These are phyloP conservation scores for Channa argus DNA, from an alignment of 2,113 vertebrate genomes.

Conservation along the genomic window DNA sequence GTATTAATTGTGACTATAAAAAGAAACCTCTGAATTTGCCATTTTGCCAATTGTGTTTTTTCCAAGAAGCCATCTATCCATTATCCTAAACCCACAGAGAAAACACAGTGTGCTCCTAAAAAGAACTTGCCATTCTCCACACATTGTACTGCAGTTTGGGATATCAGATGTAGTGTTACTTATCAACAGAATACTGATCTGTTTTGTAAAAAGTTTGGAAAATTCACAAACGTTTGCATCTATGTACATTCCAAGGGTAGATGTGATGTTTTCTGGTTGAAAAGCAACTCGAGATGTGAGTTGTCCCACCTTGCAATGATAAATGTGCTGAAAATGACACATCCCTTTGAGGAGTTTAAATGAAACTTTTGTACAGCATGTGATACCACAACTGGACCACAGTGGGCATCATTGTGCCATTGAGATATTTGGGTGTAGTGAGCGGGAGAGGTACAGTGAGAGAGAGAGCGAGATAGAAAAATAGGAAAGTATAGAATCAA, in stretches of 20 bases:
- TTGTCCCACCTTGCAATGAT: conserved; percentile 47
- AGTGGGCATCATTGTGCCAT: conserved; percentile 66
- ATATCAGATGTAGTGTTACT: conserved; percentile 44
- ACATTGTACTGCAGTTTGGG: conserved; percentile 53
- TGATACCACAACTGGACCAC: conserved; percentile 69
- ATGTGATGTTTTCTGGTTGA: conserved; percentile 23
- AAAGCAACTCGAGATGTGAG: conserved; percentile 39
- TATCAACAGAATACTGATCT: conserved; percentile 21
- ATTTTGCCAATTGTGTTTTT: conserved; percentile 67
- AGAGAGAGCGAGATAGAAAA: conserved; percentile 36
- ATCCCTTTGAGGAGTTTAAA: conserved; percentile 46
- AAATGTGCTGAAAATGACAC: conserved; percentile 56
- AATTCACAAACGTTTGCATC: background rate
- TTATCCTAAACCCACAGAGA: conserved; percentile 65
- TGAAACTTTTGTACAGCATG: conserved; percentile 50
- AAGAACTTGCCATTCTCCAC: conserved; percentile 57
- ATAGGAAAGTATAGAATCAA: conserved; percentile 30
- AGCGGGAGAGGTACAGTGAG: conserved; percentile 54
- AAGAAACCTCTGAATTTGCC: conserved; percentile 33
- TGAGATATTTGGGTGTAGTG: conserved; percentile 50
- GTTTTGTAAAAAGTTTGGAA: background rate
- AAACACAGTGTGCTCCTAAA: conserved; percentile 52
- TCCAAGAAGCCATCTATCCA: conserved; percentile 71
- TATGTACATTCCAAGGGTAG: no score
- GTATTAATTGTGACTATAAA: conserved; percentile 8